Conservation (phyloP, 2,888 invertebrate genomes). For the Cryptocephalus primarius region DNA sequence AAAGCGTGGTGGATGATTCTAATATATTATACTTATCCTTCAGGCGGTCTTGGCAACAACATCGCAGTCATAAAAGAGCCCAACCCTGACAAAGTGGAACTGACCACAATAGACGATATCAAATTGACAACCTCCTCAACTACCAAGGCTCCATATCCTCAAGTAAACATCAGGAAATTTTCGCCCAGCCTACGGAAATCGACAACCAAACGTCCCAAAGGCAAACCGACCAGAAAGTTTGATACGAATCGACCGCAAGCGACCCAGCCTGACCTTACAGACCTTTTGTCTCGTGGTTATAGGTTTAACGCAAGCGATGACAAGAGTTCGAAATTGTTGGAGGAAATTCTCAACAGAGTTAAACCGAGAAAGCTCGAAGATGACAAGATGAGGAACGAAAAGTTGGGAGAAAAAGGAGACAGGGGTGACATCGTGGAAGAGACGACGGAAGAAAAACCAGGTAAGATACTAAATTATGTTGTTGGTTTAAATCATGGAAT, state of each 20-base stretch:
- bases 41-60: slow-evolving; percentile 57
- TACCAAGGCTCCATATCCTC: slow-evolving; percentile 39
- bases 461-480: not conserved
- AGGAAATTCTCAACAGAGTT: slow-evolving; percentile 18
- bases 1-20: too few relatives aligned
- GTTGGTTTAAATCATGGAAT: too few relatives aligned
- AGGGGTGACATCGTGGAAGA: not conserved
- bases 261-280: slow-evolving; percentile 29
- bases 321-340: slow-evolving; percentile 17
- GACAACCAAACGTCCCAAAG: slow-evolving; percentile 20
- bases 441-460: slow-evolving; percentile 11
- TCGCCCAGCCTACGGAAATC: slow-evolving; percentile 34
- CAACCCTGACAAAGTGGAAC: slow-evolving; percentile 28
- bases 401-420: slow-evolving; percentile 2
- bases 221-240: slow-evolving; percentile 7
- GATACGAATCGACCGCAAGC: slow-evolving; percentile 25
- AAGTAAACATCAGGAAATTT: slow-evolving; percentile 56
- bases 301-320: slow-evolving; percentile 24
- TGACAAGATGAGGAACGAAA: slow-evolving; percentile 6
- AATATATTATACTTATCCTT: not conserved
- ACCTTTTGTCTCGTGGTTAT: slow-evolving; percentile 38
- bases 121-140: slow-evolving; percentile 28
- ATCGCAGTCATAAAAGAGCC: slow-evolving; percentile 51
- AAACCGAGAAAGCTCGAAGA: slow-evolving; percentile 6
- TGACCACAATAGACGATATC: slow-evolving; percentile 31